phyloP scores from a whole-genome alignment of 2,888 invertebrate species.

The Galerucella nymphaeae region DNA sequence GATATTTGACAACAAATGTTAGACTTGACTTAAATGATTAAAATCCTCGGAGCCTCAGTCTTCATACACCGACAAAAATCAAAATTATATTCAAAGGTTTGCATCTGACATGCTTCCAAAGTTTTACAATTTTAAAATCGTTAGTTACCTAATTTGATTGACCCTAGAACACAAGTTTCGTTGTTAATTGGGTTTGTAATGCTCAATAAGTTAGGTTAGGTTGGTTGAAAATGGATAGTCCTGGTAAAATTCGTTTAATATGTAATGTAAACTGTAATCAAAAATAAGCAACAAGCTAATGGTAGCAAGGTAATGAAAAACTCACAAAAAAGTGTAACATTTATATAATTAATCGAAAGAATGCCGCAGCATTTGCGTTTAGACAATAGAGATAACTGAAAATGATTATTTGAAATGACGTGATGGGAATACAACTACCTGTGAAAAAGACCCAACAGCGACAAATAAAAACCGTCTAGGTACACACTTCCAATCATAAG shows the following conservation, averaged over 20 bases:
- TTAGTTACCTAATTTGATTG: background rate
- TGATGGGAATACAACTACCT: constrained; percentile 10
- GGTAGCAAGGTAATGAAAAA: background rate
- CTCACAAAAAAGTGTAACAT: background rate
- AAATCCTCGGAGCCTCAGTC: too few species aligned
- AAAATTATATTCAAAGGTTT: too few species aligned
- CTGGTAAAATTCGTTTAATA: too few species aligned
- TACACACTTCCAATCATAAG: background rate
- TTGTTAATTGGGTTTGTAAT: background rate
- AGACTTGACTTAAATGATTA: too few species aligned
- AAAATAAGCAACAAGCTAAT: background rate
- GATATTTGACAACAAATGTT: too few species aligned
- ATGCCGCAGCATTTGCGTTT: constrained; percentile 41
- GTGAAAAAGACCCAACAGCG: background rate
- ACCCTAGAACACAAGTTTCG: background rate
- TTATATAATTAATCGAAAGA: constrained; percentile 39
- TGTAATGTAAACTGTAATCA: constrained; percentile 14
- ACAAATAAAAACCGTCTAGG: constrained; percentile 7
- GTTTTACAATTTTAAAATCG: too few species aligned
- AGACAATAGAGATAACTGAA: constrained; percentile 49
- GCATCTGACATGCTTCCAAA: too few species aligned
- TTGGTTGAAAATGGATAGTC: too few species aligned
- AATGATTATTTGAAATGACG: constrained; percentile 48
- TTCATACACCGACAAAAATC: too few species aligned
- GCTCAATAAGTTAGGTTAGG: too few species aligned